Evolutionary conservation across 2,888 invertebrate species (phyloP).

Genomic region (Coelopa pilipes): DNA sequence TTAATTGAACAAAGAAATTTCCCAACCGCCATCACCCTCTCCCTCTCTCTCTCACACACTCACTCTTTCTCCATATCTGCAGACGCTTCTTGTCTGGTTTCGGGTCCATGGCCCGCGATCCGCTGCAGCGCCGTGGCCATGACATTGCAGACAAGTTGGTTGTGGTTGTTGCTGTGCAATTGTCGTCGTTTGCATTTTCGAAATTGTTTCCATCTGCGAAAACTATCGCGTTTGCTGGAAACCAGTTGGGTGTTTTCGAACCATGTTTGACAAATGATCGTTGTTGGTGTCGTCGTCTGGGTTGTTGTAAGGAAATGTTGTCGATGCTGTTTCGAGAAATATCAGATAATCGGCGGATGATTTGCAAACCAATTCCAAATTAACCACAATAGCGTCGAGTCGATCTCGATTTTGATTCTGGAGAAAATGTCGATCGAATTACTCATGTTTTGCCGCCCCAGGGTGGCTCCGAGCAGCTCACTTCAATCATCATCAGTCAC

Average conservation of each 20-base stretch:
- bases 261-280: background rate
- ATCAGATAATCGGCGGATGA: too few species aligned
- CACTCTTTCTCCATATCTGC: background rate
- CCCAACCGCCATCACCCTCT: background rate
- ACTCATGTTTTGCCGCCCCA: too few species aligned
- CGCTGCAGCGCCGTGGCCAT: background rate
- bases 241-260: background rate
- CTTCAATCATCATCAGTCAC: constrained; percentile 27
- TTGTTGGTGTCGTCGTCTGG: background rate
- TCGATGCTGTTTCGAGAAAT: too few species aligned
- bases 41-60: background rate
- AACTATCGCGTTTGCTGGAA: background rate
- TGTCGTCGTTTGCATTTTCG: constrained; percentile 1
- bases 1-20: constrained; percentile 23
- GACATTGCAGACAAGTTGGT: too few species aligned
- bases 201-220: constrained; percentile 9
- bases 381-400: background rate
- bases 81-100: background rate
- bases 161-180: too few species aligned
- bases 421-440: too few species aligned
- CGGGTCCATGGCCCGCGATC: background rate
- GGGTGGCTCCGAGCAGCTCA: background rate
- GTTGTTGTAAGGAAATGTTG: background rate
- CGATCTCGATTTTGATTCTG: too few species aligned
- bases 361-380: background rate